Evolutionary conservation across 35 echinoderm and acorn worm species (phyloP).

Genomic region (Stichopus chloronotus): DNA sequence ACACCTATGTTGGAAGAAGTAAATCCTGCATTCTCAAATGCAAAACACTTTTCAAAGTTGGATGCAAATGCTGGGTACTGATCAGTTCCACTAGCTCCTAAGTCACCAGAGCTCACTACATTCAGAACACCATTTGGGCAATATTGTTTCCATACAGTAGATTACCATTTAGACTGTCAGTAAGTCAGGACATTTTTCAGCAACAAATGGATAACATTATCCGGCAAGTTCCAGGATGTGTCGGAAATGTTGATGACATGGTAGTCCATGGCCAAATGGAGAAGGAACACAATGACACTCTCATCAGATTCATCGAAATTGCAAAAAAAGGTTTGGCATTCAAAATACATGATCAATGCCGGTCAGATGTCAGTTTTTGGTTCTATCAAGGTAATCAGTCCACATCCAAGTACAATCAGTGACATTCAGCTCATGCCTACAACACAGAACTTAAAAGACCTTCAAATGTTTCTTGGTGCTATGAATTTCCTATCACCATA

Average conservation of each 20-base stretch:
- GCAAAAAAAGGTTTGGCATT: slow-evolving; percentile 60
- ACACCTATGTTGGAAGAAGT: slow-evolving; percentile 57
- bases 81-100: neutral
- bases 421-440: slow-evolving; percentile 61
- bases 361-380: slow-evolving; percentile 62
- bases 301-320: slow-evolving; percentile 16
- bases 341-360: slow-evolving; percentile 74
- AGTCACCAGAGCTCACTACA: slow-evolving; percentile 19
- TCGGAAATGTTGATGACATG: neutral
- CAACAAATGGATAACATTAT: neutral
- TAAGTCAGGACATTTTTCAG: neutral
- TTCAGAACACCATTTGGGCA: slow-evolving; percentile 26
- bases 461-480: slow-evolving; percentile 57
- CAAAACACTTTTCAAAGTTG: slow-evolving; percentile 62
- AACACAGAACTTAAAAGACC: slow-evolving; percentile 55
- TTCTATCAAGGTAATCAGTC: slow-evolving; percentile 35
- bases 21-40: slow-evolving; percentile 49
- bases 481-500: slow-evolving; percentile 46
- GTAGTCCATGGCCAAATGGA: slow-evolving; percentile 26
- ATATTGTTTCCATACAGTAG: slow-evolving; percentile 33
- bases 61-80: slow-evolving; percentile 54
- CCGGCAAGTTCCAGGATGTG: neutral
- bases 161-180: slow-evolving; percentile 45
- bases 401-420: slow-evolving; percentile 34
- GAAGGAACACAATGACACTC: slow-evolving; percentile 53